Base-by-base conservation (phyloP, 2,888 invertebrate genomes). In the Fragum sueziense region DNA sequence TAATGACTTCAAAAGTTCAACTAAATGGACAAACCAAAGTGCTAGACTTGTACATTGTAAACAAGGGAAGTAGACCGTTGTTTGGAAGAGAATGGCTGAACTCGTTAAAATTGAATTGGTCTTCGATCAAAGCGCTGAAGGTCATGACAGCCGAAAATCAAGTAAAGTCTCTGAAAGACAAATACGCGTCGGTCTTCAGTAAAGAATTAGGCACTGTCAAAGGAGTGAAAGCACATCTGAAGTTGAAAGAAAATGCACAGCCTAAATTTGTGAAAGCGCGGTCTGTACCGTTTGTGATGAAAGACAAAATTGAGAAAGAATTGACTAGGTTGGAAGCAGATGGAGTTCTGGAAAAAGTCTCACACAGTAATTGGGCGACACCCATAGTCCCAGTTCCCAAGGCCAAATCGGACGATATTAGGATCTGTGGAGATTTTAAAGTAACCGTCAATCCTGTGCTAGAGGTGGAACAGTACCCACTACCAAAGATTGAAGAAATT, bases 351-450 rank as follows among this genome's bases (percentile, higher is more conserved):
- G 22, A 84, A 78, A 71, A 76, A 27, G 82, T 86, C 3, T 62
- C 74, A 2, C 67, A 78, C 31, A 82, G 79, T 77, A 70, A 86
- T 0, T 89, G 85, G 87, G 86, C 85, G 2, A 84, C 88, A 29
- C 88, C 88, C 1, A 59, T 71, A 47, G 71, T 71, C 0, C 81
- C 85, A 33, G 85, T 89, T 11, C 65, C 79, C 0, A 88, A 89
- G 74, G 31, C 79, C 1, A 69, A 82, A 27, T 71, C 80, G 54
- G 80, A 82, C 14, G 51, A 73, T n/a, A 65, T 85, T 29, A 33
- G 89, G 31, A 79, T 88, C 25, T 90, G 88, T 78, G 86, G 88
- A 4, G 89, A 90, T 65, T 89, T 83, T 67, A 87, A 87, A 22
- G 85, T 86, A 0, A 86, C 89, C 0, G 51, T 89, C 0, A 88